These are phyloP conservation scores for Sarcophaga peregrina DNA, from an alignment of 1,140 invertebrate species.

Conservation along the genomic window DNA sequence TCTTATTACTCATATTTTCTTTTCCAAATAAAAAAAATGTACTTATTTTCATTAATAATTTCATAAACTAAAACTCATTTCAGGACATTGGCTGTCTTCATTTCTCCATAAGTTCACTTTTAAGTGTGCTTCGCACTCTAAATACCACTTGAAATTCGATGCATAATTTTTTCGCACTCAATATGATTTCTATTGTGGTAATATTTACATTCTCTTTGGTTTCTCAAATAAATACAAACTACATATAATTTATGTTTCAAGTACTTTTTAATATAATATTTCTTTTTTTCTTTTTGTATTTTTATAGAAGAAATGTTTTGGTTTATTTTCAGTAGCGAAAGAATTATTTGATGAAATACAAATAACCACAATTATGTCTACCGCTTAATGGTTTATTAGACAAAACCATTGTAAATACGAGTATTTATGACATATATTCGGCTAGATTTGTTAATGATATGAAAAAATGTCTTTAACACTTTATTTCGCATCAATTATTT, in stretches of 20 bases:
- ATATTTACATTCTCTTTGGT: conserved; percentile 3
- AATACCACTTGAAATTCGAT: conserved; percentile 1
- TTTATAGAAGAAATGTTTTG: background rate
- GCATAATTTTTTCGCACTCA: background rate
- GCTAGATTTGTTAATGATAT: background rate
- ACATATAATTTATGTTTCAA: background rate
- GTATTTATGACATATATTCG: background rate
- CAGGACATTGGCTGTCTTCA: too few species aligned
- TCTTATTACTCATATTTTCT: background rate
- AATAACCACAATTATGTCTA: conserved; percentile 6
- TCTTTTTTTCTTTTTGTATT: background rate
- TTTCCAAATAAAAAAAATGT: background rate
- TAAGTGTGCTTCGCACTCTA: background rate
- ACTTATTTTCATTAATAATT: conserved; percentile 10
- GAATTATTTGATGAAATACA: background rate
- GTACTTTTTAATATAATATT: background rate
- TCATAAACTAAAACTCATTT: conserved; percentile 1
- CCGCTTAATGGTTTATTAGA: background rate
- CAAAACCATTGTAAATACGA: background rate
- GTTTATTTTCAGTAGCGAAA: background rate
- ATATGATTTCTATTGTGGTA: too few species aligned
- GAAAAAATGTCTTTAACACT: background rate
- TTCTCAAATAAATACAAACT: background rate
- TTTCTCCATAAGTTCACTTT: background rate
- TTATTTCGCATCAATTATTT: background rate